These are phyloP conservation scores for Tympanoctomys barrerae DNA, from an alignment of 2,797 vertebrate species.

Conservation along the genomic window DNA sequence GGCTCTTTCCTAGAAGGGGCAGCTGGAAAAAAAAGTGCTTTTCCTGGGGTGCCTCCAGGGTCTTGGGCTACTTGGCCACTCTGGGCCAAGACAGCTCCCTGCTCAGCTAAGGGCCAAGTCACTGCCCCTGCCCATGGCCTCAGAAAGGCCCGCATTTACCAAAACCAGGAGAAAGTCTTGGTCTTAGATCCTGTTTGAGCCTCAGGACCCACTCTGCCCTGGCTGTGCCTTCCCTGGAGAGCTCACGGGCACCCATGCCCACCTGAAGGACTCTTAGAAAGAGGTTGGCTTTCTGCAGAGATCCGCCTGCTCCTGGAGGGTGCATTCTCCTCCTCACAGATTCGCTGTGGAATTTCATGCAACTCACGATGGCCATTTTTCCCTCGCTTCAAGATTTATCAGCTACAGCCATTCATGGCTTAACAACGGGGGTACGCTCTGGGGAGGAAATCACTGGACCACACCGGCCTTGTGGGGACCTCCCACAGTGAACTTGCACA, in stretches of 20 bases:
- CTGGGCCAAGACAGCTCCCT: background rate
- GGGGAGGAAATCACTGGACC: background rate
- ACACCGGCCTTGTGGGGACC: no score
- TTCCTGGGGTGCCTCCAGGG: background rate
- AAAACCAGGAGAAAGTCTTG: background rate
- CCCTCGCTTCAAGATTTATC: conserved; percentile 40
- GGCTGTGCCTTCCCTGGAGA: background rate
- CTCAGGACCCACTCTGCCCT: background rate
- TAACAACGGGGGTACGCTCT: background rate
- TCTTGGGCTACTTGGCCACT: background rate
- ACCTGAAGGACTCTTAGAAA: background rate
- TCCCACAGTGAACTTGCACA: background rate
- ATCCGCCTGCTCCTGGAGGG: background rate
- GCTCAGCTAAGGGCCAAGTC: background rate
- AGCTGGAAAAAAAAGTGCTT: background rate
- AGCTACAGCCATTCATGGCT: background rate
- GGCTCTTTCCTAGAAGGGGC: background rate
- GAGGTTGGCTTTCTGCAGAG: background rate
- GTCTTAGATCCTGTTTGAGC: background rate
- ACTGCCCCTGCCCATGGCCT: background rate
- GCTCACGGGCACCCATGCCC: background rate
- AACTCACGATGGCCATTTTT: conserved; percentile 10
- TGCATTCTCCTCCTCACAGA: conserved; percentile 42
- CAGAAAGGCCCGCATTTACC: background rate
- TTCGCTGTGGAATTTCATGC: conserved; percentile 13